A percentile compares a stretch with the other conserved stretches of the same genome.
Evolutionary conservation across 2,113 vertebrate genomes (phyloP).

Genomic region (Cavia porcellus): DNA sequence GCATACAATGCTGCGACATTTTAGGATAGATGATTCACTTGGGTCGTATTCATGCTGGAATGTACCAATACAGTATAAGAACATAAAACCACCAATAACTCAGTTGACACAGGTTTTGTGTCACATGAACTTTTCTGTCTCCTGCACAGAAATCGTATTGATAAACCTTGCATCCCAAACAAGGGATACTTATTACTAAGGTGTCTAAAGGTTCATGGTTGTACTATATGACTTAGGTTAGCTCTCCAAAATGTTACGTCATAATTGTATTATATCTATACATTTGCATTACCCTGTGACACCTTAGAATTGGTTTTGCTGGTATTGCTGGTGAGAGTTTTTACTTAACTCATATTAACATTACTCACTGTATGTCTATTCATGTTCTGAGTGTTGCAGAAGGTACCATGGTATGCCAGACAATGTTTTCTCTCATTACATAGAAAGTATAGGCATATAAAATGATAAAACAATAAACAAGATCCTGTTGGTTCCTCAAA

Average conservation of each 20-base stretch:
- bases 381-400: background rate
- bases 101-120: conserved; percentile 19
- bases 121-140: background rate
- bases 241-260: background rate
- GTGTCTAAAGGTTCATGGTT: background rate
- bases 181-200: background rate
- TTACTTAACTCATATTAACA: background rate
- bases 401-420: background rate
- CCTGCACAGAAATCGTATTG: background rate
- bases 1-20: background rate
- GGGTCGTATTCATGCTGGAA: background rate
- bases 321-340: background rate
- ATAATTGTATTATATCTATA: background rate
- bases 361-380: background rate
- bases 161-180: background rate
- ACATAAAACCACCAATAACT: conserved; percentile 25
- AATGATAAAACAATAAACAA: background rate
- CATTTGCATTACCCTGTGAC: background rate
- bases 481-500: background rate
- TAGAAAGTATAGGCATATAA: background rate
- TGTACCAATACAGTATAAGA: background rate
- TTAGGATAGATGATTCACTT: background rate
- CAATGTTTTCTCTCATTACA: background rate
- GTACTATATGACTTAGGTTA: background rate
- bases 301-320: conserved; percentile 4